A percentile compares a stretch with the other conserved stretches of the same genome.
Conservation (phyloP, 2,888 invertebrate genomes). For the Liodrosophila aerea region DNA sequence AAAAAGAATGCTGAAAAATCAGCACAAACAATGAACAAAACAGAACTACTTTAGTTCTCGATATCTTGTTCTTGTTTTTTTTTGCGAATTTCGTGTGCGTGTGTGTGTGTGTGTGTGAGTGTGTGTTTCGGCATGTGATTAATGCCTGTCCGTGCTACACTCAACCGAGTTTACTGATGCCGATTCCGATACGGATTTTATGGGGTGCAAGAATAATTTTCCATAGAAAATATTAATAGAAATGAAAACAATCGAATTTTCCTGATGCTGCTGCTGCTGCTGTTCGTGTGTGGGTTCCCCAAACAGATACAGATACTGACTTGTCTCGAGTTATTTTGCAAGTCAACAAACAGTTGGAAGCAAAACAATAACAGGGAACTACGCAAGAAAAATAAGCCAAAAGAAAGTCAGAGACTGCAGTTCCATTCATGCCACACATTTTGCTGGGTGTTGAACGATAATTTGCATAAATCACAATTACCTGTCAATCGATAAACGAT, state of each 20-base stretch:
- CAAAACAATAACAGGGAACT: constrained; percentile 40
- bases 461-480: constrained; percentile 78
- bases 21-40: constrained; percentile 46
- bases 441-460: constrained; percentile 59
- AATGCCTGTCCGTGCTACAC: constrained; percentile 70
- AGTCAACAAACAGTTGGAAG: constrained; percentile 69
- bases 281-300: constrained; percentile 50
- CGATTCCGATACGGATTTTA: constrained; percentile 34
- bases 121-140: constrained; percentile 62
- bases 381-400: constrained; percentile 21
- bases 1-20: constrained; percentile 12
- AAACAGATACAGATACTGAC: constrained; percentile 3
- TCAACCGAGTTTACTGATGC: constrained; percentile 8
- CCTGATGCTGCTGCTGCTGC: too few relatives aligned
- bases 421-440: constrained; percentile 46
- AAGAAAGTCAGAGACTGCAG: constrained; percentile 45
- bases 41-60: constrained; percentile 56
- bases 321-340: constrained; percentile 52
- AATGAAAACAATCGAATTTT: constrained; percentile 67
- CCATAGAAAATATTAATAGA: constrained; percentile 74
- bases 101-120: constrained; percentile 12
- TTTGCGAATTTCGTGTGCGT: not conserved
- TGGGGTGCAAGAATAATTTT: constrained; percentile 72
- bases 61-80: constrained; percentile 3
- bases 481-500: constrained; percentile 75